These are phyloP conservation scores for Mallateleia sp. DNA, from an alignment of 2,888 invertebrate species.

Conservation along the genomic window DNA sequence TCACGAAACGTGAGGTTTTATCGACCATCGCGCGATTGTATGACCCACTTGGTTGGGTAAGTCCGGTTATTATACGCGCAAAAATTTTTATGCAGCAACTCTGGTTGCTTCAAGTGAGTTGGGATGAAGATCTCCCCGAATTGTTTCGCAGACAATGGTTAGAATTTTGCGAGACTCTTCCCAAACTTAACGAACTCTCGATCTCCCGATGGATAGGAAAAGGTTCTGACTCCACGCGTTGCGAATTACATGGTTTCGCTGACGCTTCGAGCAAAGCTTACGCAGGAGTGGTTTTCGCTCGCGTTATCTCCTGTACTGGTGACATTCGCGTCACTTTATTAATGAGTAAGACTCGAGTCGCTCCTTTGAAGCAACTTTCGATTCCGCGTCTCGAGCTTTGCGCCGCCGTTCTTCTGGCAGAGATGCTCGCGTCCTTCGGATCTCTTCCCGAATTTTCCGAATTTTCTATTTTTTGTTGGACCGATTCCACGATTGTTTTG, in stretches of 20 bases:
- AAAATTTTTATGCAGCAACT: conserved; percentile 33
- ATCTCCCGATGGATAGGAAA: conserved; percentile 40
- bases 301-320: background rate
- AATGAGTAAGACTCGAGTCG: background rate
- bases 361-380: background rate
- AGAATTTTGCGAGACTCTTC: background rate
- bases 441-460: too few species aligned
- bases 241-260: conserved; percentile 51
- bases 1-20: too few species aligned
- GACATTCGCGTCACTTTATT: background rate
- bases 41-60: too few species aligned
- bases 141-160: background rate
- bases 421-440: too few species aligned
- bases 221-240: conserved; percentile 36
- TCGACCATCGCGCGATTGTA: too few species aligned
- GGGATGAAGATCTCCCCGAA: background rate
- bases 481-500: too few species aligned
- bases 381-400: conserved; percentile 21
- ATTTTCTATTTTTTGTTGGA: too few species aligned
- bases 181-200: background rate
- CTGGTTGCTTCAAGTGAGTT: background rate
- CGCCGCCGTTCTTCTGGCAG: too few species aligned
- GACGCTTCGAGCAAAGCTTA: conserved; percentile 56
- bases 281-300: conserved; percentile 29
- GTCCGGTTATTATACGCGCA: too few species aligned